These are phyloP conservation scores for Shargacucullia verbasci DNA, from an alignment of 2,888 invertebrate genomes.

Conservation along the genomic window DNA sequence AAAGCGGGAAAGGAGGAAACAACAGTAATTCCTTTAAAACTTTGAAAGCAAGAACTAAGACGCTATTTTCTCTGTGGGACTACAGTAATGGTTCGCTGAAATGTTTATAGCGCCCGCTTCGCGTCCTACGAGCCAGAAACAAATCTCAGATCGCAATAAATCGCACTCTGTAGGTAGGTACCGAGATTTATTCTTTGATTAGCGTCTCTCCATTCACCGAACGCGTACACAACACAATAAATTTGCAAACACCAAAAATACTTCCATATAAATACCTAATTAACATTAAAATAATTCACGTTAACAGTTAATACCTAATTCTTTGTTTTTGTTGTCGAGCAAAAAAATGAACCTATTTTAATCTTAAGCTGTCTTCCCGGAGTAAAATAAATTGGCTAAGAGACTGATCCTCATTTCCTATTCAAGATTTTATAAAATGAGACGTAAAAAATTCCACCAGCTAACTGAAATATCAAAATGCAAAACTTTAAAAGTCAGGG, in stretches of 20 bases:
- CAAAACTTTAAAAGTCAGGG: conserved; percentile 13
- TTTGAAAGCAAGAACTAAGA: conserved; percentile 75
- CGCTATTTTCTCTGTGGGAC: conserved; percentile 73
- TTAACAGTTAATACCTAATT: no score
- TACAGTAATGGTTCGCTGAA: conserved; percentile 79
- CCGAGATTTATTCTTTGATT: conserved; percentile 81
- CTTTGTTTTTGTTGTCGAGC: conserved; percentile 2
- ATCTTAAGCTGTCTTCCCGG: conserved; percentile 56
- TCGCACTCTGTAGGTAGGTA: conserved; percentile 66
- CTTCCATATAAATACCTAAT: no score
- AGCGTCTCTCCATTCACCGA: conserved; percentile 72
- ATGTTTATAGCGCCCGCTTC: conserved; percentile 80
- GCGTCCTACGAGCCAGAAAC: conserved; percentile 72
- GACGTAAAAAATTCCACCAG: conserved; percentile 31
- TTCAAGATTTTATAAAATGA: conserved; percentile 53
- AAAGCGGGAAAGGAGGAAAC: conserved; percentile 56
- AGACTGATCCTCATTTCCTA: conserved; percentile 53
- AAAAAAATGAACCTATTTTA: conserved; percentile 48
- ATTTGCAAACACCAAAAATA: conserved; percentile 42
- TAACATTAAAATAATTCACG: no score
- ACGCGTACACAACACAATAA: conserved; percentile 60
- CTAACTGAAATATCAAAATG: conserved; percentile 37
- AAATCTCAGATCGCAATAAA: conserved; percentile 82
- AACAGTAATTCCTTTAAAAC: conserved; percentile 78
- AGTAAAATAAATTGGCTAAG: conserved; percentile 57